A percentile compares a stretch with the other conserved stretches of the same genome.
Conservation (phyloP, 1,140 invertebrate genomes). For the Rhynchophorus ferrugineus region DNA sequence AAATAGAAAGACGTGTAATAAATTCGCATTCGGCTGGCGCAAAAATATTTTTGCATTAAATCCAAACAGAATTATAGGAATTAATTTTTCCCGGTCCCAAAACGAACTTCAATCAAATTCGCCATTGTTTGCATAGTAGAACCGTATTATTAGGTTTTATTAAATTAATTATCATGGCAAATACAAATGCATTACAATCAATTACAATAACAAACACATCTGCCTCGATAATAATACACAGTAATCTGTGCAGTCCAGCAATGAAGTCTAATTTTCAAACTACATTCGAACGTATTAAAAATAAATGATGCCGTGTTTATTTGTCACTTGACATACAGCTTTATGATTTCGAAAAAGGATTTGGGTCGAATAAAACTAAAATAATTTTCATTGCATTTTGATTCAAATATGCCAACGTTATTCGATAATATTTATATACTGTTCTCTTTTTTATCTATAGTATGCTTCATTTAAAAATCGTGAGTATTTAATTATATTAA, state of each 20-base stretch:
- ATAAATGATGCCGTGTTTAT: background rate
- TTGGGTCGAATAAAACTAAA: too few species aligned
- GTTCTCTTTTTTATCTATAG: too few species aligned
- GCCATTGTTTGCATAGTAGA: background rate
- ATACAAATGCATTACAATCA: conserved; percentile 2
- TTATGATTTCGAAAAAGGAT: too few species aligned
- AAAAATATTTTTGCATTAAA: too few species aligned
- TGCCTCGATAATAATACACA: background rate
- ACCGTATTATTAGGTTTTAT: conserved; percentile 2
- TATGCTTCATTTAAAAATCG: too few species aligned
- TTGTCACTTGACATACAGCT: too few species aligned
- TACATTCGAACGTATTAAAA: background rate
- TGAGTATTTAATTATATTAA: too few species aligned
- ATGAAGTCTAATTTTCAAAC: background rate
- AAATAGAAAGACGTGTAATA: too few species aligned
- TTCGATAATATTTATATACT: too few species aligned
- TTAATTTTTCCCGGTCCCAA: background rate
- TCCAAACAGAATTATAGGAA: background rate
- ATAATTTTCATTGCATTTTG: too few species aligned
- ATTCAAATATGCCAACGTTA: too few species aligned
- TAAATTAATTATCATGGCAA: conserved; percentile 1
- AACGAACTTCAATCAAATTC: conserved; percentile 1
- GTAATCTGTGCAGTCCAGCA: background rate
- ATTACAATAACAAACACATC: background rate
- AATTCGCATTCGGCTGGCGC: too few species aligned